Percentiles rank a stretch among this genome's conserved stretches.
Conservation (phyloP, 2,113 vertebrate species). For the Ceyx melanurus region DNA sequence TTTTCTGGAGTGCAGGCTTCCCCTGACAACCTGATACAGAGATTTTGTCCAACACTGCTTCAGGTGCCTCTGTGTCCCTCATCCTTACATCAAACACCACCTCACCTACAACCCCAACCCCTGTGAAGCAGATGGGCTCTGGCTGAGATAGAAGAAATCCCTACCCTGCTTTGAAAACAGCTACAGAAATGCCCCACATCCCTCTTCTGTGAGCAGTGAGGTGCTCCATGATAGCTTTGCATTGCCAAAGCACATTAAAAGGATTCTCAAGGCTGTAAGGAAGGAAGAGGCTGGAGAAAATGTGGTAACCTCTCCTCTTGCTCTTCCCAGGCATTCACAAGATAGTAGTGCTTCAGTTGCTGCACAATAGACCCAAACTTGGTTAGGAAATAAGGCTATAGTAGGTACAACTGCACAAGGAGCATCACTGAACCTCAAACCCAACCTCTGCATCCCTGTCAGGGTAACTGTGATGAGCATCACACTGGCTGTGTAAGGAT, state of each 20-base stretch:
- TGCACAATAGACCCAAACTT: not conserved
- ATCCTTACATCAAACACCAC: not conserved
- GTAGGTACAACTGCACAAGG: not conserved
- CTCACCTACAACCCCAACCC: not conserved
- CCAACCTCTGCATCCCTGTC: fast-evolving
- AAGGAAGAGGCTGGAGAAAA: not conserved
- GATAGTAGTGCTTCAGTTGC: not conserved
- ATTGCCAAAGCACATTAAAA: not conserved
- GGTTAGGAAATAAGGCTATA: not conserved
- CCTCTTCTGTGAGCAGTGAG: not conserved
- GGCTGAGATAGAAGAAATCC: not conserved
- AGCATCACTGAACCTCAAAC: not conserved
- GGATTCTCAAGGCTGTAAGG: not conserved
- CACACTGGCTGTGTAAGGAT: not conserved
- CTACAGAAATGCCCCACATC: not conserved
- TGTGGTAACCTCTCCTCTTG: not conserved
- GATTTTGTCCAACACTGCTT: not conserved
- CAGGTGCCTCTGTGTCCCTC: not conserved
- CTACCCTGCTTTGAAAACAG: not conserved
- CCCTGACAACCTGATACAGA: not conserved
- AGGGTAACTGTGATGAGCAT: not conserved
- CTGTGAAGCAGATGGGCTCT: not conserved
- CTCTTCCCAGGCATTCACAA: not conserved
- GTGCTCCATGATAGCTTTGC: not conserved
- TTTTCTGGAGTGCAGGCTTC: not conserved